These are phyloP conservation scores for Chrosomus eos DNA, from an alignment of 2,797 vertebrate genomes.

Conservation along the genomic window DNA sequence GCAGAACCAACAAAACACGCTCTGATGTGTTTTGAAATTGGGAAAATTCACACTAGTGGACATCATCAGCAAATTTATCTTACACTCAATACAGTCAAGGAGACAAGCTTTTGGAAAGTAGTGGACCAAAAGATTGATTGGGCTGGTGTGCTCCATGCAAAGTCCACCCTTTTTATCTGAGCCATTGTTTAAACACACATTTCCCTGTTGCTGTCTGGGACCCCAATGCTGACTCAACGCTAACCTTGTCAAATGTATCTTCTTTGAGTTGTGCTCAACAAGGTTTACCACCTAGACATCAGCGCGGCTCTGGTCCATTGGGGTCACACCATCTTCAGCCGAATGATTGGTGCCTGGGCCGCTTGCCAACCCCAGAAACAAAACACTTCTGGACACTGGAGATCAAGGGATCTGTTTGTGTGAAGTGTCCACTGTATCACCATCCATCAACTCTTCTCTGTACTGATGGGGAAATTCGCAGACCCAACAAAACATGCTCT, in stretches of 20 bases:
- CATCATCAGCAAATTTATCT: slow-evolving; percentile 17
- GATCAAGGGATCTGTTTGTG: slow-evolving; percentile 47
- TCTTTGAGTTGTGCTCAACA: not conserved
- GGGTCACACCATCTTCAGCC: slow-evolving; percentile 21
- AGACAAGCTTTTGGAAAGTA: slow-evolving; percentile 64
- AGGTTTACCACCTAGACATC: not conserved
- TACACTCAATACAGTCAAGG: not conserved
- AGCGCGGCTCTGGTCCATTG: not conserved
- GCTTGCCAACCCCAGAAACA: slow-evolving; percentile 53
- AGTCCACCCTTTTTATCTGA: slow-evolving; percentile 67
- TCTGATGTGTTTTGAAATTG: slow-evolving; percentile 28
- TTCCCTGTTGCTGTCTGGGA: slow-evolving; percentile 15
- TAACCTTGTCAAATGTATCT: not conserved
- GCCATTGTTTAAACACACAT: slow-evolving; percentile 54
- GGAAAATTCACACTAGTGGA: not conserved
- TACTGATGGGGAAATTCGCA: slow-evolving; percentile 55
- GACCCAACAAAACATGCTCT: slow-evolving; percentile 58
- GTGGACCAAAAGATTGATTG: slow-evolving; percentile 62
- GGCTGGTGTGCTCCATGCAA: slow-evolving; percentile 71
- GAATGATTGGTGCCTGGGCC: slow-evolving; percentile 57
- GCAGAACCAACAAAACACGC: slow-evolving; percentile 58
- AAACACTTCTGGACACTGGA: slow-evolving; percentile 42
- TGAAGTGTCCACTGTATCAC: slow-evolving; percentile 57
- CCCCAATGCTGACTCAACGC: not conserved
- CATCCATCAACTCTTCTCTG: slow-evolving; percentile 57